Evolutionary conservation across 2,888 invertebrate species (phyloP).

Genomic region (Nephrotoma flavescens): DNA sequence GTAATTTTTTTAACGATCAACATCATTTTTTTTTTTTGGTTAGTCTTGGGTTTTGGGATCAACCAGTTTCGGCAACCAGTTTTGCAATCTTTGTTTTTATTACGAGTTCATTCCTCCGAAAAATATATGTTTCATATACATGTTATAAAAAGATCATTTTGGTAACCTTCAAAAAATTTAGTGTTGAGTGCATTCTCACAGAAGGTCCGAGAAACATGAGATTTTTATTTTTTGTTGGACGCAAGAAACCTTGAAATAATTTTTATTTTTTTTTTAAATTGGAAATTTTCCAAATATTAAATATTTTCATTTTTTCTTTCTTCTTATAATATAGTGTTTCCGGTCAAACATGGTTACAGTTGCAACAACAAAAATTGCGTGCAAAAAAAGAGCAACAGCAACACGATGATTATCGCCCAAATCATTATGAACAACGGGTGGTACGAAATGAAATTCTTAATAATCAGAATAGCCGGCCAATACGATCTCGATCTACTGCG

Average conservation of each 20-base stretch:
- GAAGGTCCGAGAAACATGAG: not conserved
- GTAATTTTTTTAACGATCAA: not conserved
- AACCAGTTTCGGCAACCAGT: not conserved
- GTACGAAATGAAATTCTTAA: slow-evolving; percentile 33
- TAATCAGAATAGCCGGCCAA: slow-evolving; percentile 18
- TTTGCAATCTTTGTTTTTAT: not conserved
- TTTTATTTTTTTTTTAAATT: not conserved
- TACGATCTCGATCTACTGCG: slow-evolving; percentile 14
- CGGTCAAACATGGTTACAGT: slow-evolving; percentile 65
- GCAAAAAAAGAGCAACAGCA: slow-evolving; percentile 60
- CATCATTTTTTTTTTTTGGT: not conserved
- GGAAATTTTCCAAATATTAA: not conserved
- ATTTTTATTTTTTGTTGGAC: not conserved
- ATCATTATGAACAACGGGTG: slow-evolving; percentile 44
- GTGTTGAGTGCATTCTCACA: not conserved
- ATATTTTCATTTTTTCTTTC: not conserved
- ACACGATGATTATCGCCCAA: slow-evolving; percentile 46
- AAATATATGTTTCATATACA: not conserved
- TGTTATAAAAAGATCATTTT: not conserved
- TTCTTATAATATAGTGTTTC: slow-evolving; percentile 26
- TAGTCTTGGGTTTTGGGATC: not conserved
- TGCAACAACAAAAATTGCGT: slow-evolving; percentile 66
- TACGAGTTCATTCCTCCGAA: not conserved
- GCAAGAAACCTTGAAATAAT: not conserved
- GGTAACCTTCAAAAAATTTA: not conserved